Evolutionary conservation across 2,113 vertebrate genomes (phyloP).

Genomic region (Uria aalge): DNA sequence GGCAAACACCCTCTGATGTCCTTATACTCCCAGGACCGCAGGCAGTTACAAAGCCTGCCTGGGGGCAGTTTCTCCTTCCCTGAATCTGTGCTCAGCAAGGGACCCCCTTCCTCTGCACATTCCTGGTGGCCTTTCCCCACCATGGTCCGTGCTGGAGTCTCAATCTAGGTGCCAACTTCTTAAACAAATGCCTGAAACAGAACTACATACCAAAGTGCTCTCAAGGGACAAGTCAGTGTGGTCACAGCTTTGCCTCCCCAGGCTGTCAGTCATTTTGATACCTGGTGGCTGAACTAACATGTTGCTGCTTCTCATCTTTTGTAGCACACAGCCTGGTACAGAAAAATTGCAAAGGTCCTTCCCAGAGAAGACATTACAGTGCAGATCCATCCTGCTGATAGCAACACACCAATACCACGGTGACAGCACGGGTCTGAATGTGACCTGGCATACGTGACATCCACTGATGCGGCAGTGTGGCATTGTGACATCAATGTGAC

Average conservation of each 20-base stretch:
- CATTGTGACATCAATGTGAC: no score
- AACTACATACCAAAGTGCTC: background rate
- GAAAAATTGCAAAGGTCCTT: background rate
- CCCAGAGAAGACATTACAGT: fast-evolving
- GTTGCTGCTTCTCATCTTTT: background rate
- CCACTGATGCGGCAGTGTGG: background rate
- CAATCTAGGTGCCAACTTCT: background rate
- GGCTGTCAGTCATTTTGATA: background rate
- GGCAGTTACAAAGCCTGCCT: background rate
- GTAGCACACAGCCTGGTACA: background rate
- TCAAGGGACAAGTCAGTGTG: background rate
- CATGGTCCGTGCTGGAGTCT: background rate
- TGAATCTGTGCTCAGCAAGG: background rate
- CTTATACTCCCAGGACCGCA: background rate
- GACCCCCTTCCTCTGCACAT: no score
- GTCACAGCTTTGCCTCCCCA: background rate
- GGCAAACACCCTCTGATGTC: background rate
- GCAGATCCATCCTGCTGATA: background rate
- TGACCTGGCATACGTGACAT: background rate
- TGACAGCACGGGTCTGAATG: background rate
- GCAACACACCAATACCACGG: fast-evolving
- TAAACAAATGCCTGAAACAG: background rate
- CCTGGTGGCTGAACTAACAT: background rate
- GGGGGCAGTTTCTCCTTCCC: background rate
- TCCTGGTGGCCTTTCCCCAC: background rate